phyloP scores from a whole-genome alignment of 2,797 vertebrate species.

The Malacoraja senta region DNA sequence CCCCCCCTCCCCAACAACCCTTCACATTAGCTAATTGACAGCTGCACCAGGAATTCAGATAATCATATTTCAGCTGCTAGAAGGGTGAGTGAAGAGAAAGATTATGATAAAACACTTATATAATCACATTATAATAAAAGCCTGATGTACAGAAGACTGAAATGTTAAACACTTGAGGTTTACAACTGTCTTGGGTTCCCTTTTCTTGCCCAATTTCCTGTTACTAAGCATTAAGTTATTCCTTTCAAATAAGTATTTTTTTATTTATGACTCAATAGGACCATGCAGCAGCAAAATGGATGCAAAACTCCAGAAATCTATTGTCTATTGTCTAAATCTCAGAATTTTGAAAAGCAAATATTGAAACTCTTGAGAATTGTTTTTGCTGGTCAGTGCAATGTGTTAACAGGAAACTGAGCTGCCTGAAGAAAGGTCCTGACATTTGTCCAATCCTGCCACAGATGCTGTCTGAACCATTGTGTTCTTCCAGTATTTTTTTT shows the following conservation, averaged over 20 bases:
- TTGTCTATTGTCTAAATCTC: too few relatives aligned
- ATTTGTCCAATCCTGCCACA: too few relatives aligned
- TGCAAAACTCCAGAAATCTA: too few relatives aligned
- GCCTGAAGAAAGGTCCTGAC: too few relatives aligned
- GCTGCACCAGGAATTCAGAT: conserved; percentile 19
- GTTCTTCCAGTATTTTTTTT: too few relatives aligned
- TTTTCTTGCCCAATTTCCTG: background rate
- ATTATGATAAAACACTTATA: background rate
- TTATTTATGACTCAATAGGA: background rate
- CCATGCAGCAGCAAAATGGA: background rate
- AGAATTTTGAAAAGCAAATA: too few relatives aligned
- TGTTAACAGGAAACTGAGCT: background rate
- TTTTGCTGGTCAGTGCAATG: background rate
- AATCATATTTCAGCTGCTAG: conserved; percentile 22
- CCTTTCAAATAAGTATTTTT: background rate
- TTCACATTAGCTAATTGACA: background rate
- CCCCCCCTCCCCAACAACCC: background rate
- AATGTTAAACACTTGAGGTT: background rate
- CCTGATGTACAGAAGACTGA: background rate
- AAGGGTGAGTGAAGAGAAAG: background rate
- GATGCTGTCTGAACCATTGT: too few relatives aligned
- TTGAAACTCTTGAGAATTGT: too few relatives aligned
- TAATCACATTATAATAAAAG: conserved; percentile 27
- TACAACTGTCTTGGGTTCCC: background rate
- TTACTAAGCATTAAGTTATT: background rate